phyloP scores from a whole-genome alignment of 1,140 invertebrate genomes.

The Physella acuta region DNA sequence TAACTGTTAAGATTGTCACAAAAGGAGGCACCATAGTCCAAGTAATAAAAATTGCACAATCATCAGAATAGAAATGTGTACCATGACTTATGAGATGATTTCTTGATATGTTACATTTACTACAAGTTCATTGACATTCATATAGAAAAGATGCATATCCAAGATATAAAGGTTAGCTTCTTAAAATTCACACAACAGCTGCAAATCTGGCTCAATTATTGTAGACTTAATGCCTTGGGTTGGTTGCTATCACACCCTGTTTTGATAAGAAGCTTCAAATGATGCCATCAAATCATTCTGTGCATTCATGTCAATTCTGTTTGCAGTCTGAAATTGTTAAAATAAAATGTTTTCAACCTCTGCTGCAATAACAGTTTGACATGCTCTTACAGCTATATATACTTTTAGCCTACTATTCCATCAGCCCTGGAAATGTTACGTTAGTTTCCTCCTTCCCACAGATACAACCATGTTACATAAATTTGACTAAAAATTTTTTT shows the following conservation, averaged over 20 bases:
- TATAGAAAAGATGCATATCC: not conserved
- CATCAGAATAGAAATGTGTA: no score
- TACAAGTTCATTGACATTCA: not conserved
- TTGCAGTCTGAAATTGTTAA: slow-evolving; percentile 75
- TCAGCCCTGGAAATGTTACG: no score
- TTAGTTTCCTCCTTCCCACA: no score
- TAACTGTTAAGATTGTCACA: no score
- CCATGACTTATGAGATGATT: not conserved
- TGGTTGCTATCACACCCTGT: slow-evolving; percentile 7
- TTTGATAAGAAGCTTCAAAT: slow-evolving; percentile 72
- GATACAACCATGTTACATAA: no score
- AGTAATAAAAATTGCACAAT: no score
- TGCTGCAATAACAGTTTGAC: no score
- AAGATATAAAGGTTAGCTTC: not conserved
- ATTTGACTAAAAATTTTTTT: no score
- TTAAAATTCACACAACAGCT: not conserved
- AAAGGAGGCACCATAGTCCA: no score
- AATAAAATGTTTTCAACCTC: not conserved
- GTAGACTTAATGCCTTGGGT: not conserved
- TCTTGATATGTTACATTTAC: not conserved
- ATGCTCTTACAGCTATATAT: no score
- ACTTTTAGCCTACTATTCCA: no score
- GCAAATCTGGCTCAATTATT: not conserved
- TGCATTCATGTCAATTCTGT: slow-evolving; percentile 96
- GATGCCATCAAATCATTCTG: slow-evolving; percentile 97